Base-by-base conservation (phyloP, 2,888 invertebrate genomes). In the Monopis laevigella region DNA sequence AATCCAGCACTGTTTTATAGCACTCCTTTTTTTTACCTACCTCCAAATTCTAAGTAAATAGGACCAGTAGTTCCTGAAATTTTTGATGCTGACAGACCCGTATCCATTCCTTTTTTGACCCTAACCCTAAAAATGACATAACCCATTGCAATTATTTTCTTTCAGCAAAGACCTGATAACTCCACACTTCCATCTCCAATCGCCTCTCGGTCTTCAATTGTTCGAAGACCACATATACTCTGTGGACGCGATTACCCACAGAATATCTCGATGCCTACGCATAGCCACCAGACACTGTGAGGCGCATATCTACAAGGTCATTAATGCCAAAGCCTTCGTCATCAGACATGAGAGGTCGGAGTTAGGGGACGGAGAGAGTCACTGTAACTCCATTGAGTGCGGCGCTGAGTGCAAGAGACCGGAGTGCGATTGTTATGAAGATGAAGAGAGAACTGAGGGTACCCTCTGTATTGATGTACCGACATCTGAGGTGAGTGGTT, bases 181-280 rank as follows among this genome's bases (percentile, higher is more conserved):
- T 8, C 69, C 71, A 45, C 67, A 75, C 16, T 60, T 68, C 0
- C 62, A 82, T 1, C 59, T 84, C 0, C 59, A 69, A 40, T 78
- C 83, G 24, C 89, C 92, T 0, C 82, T 84, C 30, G 86, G 86
- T 0, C 61, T 94, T 14, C 85, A 84, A 3, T 73, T 93, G 30
- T 90, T 88, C 59, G 92, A 92, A 58, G 89, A 91, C 60, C 78
- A 87, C 47, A 69, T 94, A 1, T 95, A 89, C 64, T 92, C 89
- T 81, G 63, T 87, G 0, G 82, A 77, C 3, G 70, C 75, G 1
- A 81, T 82, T 36, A 64, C 82, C 1, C 83, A 82, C 32, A 77
- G 81, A 14, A 68, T 89, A 19, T 73, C 73, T 12, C 86, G 84
- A 42, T 90, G 87, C 53, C 66, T 68, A n/a, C 63, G 87, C 24